Evolutionary conservation across 1,140 invertebrate genomes (phyloP).

Genomic region (Drosophila paulistorum): DNA sequence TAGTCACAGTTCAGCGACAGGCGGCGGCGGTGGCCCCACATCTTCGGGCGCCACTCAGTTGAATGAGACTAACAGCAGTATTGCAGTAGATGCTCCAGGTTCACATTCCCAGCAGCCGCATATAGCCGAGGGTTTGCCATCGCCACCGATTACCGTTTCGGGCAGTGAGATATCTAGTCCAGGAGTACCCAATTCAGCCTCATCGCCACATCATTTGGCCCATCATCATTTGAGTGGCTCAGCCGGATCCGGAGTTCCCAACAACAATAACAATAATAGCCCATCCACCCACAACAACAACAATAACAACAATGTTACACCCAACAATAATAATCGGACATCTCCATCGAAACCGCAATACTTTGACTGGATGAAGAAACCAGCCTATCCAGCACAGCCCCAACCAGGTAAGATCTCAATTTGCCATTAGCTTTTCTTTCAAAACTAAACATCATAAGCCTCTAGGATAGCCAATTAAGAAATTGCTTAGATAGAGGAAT

Average conservation of each 20-base stretch:
- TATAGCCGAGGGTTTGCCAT: slow-evolving; percentile 83
- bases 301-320: slow-evolving; percentile 67
- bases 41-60: slow-evolving; percentile 70
- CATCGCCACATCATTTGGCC: slow-evolving; percentile 74
- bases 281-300: slow-evolving; percentile 77
- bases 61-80: slow-evolving; percentile 71
- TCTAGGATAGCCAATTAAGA: background rate
- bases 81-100: slow-evolving; percentile 47
- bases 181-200: slow-evolving; percentile 83
- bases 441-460: background rate
- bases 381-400: slow-evolving; percentile 91
- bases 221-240: slow-evolving; percentile 73
- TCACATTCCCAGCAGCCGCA: slow-evolving; percentile 67
- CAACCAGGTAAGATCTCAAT: slow-evolving; percentile 89
- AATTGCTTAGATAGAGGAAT: background rate
- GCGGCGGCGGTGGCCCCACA: slow-evolving; percentile 33
- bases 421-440: no score
- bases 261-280: slow-evolving; percentile 69
- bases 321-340: slow-evolving; percentile 79
- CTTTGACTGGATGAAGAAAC: slow-evolving; percentile 95
- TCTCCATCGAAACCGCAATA: slow-evolving; percentile 90
- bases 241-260: slow-evolving; percentile 47
- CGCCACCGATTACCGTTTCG: slow-evolving; percentile 86
- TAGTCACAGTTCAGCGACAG: slow-evolving; percentile 79
- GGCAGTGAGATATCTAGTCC: slow-evolving; percentile 88